These are phyloP conservation scores for Amiota minor DNA, from an alignment of 2,888 invertebrate species.

Conservation along the genomic window DNA sequence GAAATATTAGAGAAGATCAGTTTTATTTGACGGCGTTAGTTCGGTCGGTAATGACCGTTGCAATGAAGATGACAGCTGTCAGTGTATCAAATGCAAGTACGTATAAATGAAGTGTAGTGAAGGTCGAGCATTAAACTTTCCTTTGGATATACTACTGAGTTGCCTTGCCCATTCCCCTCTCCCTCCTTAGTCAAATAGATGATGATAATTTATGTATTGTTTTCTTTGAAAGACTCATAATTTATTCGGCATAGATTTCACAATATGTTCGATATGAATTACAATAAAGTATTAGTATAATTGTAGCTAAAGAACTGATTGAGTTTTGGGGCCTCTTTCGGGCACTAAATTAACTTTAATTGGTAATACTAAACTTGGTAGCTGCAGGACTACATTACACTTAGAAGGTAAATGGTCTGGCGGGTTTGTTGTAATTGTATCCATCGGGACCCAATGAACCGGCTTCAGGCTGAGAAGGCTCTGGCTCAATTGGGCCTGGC, in stretches of 20 bases:
- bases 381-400: conserved; percentile 11
- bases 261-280: conserved; percentile 5
- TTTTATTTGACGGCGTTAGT: not conserved
- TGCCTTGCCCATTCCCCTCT: too few species aligned
- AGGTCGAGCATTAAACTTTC: conserved; percentile 38
- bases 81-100: conserved; percentile 51
- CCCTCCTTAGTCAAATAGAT: conserved; percentile 27
- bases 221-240: not conserved
- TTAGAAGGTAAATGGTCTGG: conserved; percentile 69
- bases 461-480: conserved; percentile 53
- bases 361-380: conserved; percentile 30
- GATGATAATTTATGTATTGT: not conserved
- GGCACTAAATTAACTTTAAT: not conserved
- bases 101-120: not conserved
- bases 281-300: not conserved
- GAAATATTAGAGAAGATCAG: not conserved
- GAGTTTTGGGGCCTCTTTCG: not conserved
- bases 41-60: conserved; percentile 48
- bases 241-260: conserved; percentile 24
- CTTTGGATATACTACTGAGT: too few species aligned
- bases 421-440: conserved; percentile 72
- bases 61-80: conserved; percentile 52
- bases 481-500: conserved; percentile 38
- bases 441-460: conserved; percentile 71
- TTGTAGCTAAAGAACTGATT: not conserved